Evolutionary conservation across 2,888 invertebrate species (phyloP).

Genomic region (Chironomus riparius): DNA sequence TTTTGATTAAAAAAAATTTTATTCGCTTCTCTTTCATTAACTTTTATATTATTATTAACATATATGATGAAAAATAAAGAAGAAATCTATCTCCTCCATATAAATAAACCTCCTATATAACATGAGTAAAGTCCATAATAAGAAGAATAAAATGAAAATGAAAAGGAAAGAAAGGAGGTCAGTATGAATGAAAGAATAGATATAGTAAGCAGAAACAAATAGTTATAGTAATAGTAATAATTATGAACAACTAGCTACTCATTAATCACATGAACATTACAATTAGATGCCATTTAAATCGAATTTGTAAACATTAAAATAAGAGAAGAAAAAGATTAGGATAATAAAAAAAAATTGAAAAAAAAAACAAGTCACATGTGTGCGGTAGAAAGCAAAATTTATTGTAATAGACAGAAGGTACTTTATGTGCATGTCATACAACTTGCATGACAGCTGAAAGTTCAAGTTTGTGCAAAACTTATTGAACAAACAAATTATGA

Average conservation of each 20-base stretch:
- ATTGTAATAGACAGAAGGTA: background rate
- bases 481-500: background rate
- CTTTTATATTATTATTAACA: background rate
- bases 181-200: background rate
- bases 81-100: too few relatives aligned
- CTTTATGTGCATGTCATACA: background rate
- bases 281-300: slow-evolving; percentile 1
- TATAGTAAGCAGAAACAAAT: background rate
- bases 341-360: background rate
- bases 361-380: background rate
- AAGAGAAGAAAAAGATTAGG: background rate
- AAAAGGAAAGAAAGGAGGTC: background rate
- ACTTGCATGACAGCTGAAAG: background rate
- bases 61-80: too few relatives aligned
- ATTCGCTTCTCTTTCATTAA: background rate
- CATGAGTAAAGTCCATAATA: background rate
- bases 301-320: slow-evolving; percentile 1
- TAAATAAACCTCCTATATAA: too few relatives aligned
- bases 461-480: background rate
- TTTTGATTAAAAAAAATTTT: background rate
- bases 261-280: background rate
- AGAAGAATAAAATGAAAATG: background rate
- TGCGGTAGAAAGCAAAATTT: background rate
- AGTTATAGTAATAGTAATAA: background rate
- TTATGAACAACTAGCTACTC: background rate